Evolutionary conservation across 2,797 vertebrate genomes (phyloP).

Genomic region (Pitangus sulphuratus): DNA sequence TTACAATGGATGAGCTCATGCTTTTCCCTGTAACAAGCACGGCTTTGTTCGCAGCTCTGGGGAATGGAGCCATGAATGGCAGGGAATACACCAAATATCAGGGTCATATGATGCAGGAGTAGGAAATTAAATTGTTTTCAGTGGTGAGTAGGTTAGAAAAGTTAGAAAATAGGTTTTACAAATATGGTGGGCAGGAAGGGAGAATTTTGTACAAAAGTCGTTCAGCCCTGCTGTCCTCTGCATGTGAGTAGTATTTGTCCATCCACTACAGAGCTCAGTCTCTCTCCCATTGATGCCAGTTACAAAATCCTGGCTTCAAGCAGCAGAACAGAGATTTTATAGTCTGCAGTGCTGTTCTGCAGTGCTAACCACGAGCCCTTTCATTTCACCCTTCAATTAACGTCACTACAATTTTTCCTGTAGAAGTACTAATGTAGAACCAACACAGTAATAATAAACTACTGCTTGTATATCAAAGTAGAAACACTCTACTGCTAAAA

Average conservation of each 20-base stretch:
- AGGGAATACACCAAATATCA: neutral
- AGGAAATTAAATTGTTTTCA: constrained; percentile 13
- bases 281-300: neutral
- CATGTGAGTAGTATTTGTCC: neutral
- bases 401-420: neutral
- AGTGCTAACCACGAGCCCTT: neutral
- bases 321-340: neutral
- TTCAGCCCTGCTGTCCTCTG: neutral
- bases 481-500: neutral
- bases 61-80: constrained; percentile 41
- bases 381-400: constrained; percentile 9
- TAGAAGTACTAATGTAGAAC: neutral
- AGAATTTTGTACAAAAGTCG: neutral
- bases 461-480: neutral
- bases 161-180: constrained; percentile 6
- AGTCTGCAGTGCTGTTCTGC: constrained; percentile 28
- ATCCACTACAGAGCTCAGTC: neutral
- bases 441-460: neutral
- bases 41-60: constrained; percentile 44
- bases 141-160: neutral
- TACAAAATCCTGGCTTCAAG: neutral
- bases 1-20: constrained; percentile 71
- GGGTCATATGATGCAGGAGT: neutral
- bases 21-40: constrained; percentile 28
- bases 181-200: neutral